These are phyloP conservation scores for Tragelaphus strepsiceros DNA, from an alignment of 2,113 vertebrate species.

Conservation along the genomic window DNA sequence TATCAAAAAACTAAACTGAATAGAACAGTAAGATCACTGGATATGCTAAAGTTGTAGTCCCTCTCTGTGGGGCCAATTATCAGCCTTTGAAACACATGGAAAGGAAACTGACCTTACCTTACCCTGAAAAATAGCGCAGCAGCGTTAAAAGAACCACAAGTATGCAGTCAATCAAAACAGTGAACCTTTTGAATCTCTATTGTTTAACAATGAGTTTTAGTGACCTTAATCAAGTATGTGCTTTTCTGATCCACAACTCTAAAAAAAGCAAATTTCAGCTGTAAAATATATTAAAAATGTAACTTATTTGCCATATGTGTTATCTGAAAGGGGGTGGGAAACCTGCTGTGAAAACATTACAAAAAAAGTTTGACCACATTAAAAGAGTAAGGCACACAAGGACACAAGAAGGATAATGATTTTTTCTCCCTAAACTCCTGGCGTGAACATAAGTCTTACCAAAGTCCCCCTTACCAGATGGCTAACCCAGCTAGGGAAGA, in stretches of 20 bases:
- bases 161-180: slow-evolving; percentile 54
- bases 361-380: slow-evolving; percentile 59
- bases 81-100: slow-evolving; percentile 63
- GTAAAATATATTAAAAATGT: slow-evolving; percentile 78
- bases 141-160: slow-evolving; percentile 47
- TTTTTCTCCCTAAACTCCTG: slow-evolving; percentile 55
- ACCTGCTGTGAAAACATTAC: slow-evolving; percentile 66
- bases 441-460: slow-evolving; percentile 60
- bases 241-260: slow-evolving; percentile 71
- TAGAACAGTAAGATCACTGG: slow-evolving; percentile 59
- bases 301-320: slow-evolving; percentile 69
- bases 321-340: background rate
- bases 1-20: slow-evolving; percentile 38
- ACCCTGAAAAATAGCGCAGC: slow-evolving; percentile 68
- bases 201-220: slow-evolving; percentile 71
- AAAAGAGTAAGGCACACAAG: slow-evolving; percentile 65
- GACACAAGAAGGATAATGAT: slow-evolving; percentile 65
- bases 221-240: slow-evolving; percentile 67
- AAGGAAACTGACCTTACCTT: slow-evolving; percentile 70
- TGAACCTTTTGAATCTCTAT: slow-evolving; percentile 71
- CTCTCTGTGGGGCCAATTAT: slow-evolving; percentile 38
- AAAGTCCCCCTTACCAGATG: slow-evolving; percentile 78
- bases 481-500: slow-evolving; percentile 75
- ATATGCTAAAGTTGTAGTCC: slow-evolving; percentile 53
- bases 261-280: slow-evolving; percentile 70